A percentile compares a stretch with the other conserved stretches of the same genome.
phyloP scores from a whole-genome alignment of 2,888 invertebrate genomes.

The Cryptus viduatorius region DNA sequence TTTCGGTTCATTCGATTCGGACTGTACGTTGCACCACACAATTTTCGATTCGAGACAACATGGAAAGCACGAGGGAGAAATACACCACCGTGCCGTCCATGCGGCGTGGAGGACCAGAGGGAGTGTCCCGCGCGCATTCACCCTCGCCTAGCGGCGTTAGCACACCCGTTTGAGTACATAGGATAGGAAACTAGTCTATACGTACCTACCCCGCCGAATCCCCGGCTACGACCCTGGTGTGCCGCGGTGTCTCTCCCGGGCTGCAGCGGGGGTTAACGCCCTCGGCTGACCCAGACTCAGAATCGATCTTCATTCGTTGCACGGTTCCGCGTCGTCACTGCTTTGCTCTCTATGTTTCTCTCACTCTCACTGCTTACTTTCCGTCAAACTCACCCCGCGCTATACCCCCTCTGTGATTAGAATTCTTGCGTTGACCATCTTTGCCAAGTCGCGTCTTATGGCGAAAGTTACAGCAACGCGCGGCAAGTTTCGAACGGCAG shows the following conservation, averaged over 20 bases:
- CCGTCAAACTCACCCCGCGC: slow-evolving; percentile 26
- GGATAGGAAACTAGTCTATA: slow-evolving; percentile 63
- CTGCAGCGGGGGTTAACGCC: slow-evolving; percentile 84
- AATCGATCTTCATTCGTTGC: slow-evolving; percentile 84
- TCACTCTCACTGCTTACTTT: slow-evolving; percentile 34
- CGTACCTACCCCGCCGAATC: slow-evolving; percentile 72
- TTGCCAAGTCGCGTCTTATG: slow-evolving; percentile 33
- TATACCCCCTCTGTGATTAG: background rate
- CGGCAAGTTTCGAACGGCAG: background rate
- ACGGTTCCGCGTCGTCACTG: slow-evolving; percentile 70
- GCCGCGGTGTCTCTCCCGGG: slow-evolving; percentile 83
- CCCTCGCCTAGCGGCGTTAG: slow-evolving; percentile 35
- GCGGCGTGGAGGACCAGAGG: slow-evolving; percentile 37
- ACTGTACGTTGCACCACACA: background rate
- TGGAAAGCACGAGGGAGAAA: background rate
- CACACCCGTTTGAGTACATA: slow-evolving; percentile 34
- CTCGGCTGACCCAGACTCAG: slow-evolving; percentile 85
- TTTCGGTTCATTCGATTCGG: background rate
- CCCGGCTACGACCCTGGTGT: slow-evolving; percentile 82
- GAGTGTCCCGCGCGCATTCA: slow-evolving; percentile 60
- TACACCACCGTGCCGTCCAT: slow-evolving; percentile 30
- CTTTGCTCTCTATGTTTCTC: slow-evolving; percentile 50
- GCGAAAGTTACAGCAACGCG: slow-evolving; percentile 1
- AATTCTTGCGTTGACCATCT: slow-evolving; percentile 35
- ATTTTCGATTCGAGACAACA: slow-evolving; percentile 4